Evolutionary conservation across 1,140 invertebrate genomes (phyloP).

Genomic region (Colletes gigas): DNA sequence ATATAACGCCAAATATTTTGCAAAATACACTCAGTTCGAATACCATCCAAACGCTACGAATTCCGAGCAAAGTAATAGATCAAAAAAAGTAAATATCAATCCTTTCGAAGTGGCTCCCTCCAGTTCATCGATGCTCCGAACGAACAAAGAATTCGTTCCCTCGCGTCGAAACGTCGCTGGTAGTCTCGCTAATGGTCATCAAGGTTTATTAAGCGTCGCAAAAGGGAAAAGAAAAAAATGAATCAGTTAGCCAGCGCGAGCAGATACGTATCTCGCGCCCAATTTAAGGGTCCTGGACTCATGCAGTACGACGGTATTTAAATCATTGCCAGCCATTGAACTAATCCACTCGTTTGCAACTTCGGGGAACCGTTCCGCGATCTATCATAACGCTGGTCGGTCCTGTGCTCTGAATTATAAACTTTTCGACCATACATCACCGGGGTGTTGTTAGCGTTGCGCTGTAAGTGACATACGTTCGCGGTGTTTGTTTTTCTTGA

Average conservation of each 20-base stretch:
- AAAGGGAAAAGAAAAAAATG: too few relatives aligned
- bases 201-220: too few relatives aligned
- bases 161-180: too few relatives aligned
- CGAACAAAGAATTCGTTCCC: too few relatives aligned
- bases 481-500: conserved; percentile 52
- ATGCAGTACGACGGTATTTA: conserved; percentile 28
- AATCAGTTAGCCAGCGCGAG: neutral
- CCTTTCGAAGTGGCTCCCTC: neutral
- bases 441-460: conserved; percentile 40
- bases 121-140: neutral
- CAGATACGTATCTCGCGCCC: neutral
- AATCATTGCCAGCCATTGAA: conserved; percentile 34
- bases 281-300: neutral
- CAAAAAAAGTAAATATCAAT: too few relatives aligned
- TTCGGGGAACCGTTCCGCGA: conserved; percentile 35
- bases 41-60: too few relatives aligned
- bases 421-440: conserved; percentile 51
- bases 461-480: conserved; percentile 39
- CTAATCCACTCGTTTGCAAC: conserved; percentile 53
- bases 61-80: too few relatives aligned
- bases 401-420: conserved; percentile 35
- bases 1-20: too few relatives aligned
- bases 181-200: too few relatives aligned
- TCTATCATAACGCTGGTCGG: conserved; percentile 38
- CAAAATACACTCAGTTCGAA: too few relatives aligned